Evolutionary conservation across 2,888 invertebrate genomes (phyloP).

Genomic region (Meloe dianella): DNA sequence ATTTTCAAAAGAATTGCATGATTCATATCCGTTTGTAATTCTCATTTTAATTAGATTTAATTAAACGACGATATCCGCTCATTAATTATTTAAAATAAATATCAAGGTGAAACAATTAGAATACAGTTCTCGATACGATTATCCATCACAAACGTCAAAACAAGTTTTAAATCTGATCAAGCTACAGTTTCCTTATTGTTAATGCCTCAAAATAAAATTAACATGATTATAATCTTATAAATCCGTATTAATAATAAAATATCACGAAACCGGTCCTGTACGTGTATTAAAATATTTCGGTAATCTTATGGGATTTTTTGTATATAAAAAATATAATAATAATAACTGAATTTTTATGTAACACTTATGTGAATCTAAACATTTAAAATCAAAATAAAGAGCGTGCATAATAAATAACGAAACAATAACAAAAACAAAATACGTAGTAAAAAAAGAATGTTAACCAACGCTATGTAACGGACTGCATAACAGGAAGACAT

Average conservation of each 20-base stretch:
- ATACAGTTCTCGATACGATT: background rate
- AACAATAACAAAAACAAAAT: background rate
- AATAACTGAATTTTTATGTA: too few species aligned
- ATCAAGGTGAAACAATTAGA: background rate
- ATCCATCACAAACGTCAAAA: background rate
- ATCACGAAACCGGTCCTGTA: background rate
- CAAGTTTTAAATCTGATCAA: constrained; percentile 3
- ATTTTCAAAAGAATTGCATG: background rate
- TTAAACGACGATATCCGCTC: background rate
- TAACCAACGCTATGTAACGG: constrained; percentile 10
- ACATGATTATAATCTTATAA: background rate
- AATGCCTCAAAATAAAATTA: background rate
- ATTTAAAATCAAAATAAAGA: background rate
- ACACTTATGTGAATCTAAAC: too few species aligned
- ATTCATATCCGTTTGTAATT: background rate
- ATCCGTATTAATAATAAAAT: background rate
- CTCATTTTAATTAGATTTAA: background rate
- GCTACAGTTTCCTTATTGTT: background rate
- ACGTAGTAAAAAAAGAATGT: too few species aligned
- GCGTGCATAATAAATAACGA: background rate
- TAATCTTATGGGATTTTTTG: background rate
- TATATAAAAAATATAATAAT: too few species aligned
- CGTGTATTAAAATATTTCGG: background rate
- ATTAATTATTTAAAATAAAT: background rate
- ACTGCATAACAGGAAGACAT: constrained; percentile 9